Evolutionary conservation across 2,888 invertebrate genomes (phyloP).

Genomic region (Drosophila peninsularis): DNA sequence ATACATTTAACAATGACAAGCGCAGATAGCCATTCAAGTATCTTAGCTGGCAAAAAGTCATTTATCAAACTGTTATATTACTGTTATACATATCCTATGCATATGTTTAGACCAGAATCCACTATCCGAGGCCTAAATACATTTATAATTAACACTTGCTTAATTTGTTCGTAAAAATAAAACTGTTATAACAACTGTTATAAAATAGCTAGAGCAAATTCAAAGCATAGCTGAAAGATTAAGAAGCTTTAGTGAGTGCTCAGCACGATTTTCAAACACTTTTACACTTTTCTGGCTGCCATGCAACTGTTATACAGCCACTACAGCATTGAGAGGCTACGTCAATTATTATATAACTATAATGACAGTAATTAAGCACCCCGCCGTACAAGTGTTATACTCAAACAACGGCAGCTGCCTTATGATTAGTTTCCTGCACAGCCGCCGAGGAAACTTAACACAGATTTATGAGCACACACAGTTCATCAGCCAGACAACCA

Average conservation of each 20-base stretch:
- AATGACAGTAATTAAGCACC: conserved; percentile 7
- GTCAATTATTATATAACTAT: conserved; percentile 18
- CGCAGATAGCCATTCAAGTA: neutral
- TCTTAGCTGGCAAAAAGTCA: neutral
- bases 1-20: neutral
- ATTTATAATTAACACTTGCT: no score
- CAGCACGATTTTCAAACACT: neutral
- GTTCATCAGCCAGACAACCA: conserved; percentile 33
- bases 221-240: no score
- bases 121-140: neutral
- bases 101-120: neutral
- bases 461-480: conserved; percentile 41
- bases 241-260: no score
- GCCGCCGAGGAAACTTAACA: conserved; percentile 35
- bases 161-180: neutral
- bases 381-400: conserved; percentile 20
- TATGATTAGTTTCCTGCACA: conserved; percentile 21
- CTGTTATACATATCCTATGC: conserved; percentile 19
- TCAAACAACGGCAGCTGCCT: conserved; percentile 7
- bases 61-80: conserved; percentile 10
- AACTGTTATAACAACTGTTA: conserved; percentile 15
- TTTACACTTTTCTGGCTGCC: neutral
- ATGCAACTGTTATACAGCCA: conserved; percentile 3
- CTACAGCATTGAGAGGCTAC: neutral
- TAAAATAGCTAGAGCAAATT: neutral